phyloP scores from a whole-genome alignment of 2,888 invertebrate species.

The Luperina testacea region DNA sequence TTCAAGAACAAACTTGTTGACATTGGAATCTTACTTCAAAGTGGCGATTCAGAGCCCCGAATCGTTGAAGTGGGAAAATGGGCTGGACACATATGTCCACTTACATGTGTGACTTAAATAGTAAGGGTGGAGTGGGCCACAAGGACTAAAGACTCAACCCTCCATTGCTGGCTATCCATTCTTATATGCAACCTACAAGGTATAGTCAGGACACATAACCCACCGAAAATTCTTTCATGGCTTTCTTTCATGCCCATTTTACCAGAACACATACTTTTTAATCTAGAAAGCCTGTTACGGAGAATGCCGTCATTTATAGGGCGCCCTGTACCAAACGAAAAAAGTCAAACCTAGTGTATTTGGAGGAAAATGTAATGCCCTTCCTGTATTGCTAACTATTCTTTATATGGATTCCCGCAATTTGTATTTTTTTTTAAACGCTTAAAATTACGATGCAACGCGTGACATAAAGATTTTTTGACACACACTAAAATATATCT shows the following conservation, averaged over 20 bases:
- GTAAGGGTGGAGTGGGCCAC: neutral
- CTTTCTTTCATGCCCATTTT: too few relatives aligned
- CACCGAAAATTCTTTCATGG: neutral
- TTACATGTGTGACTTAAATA: constrained; percentile 18
- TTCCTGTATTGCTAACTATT: too few relatives aligned
- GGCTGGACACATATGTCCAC: constrained; percentile 41
- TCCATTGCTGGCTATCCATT: neutral
- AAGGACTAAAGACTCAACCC: neutral
- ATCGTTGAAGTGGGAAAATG: constrained; percentile 50
- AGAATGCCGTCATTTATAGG: too few relatives aligned
- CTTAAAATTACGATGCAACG: too few relatives aligned
- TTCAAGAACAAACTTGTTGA: constrained; percentile 57
- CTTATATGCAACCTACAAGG: neutral
- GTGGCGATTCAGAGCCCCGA: constrained; percentile 44
- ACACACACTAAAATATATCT: too few relatives aligned
- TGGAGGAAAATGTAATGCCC: too few relatives aligned
- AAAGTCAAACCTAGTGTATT: too few relatives aligned
- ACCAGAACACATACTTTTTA: neutral
- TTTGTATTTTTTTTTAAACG: too few relatives aligned
- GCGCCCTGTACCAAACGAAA: too few relatives aligned
- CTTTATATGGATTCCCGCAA: too few relatives aligned
- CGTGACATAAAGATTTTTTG: too few relatives aligned
- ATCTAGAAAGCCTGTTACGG: neutral
- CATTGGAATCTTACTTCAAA: constrained; percentile 55
- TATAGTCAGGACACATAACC: neutral